Evolutionary conservation across 2,888 invertebrate genomes (phyloP).

Genomic region (Elysia crispata): DNA sequence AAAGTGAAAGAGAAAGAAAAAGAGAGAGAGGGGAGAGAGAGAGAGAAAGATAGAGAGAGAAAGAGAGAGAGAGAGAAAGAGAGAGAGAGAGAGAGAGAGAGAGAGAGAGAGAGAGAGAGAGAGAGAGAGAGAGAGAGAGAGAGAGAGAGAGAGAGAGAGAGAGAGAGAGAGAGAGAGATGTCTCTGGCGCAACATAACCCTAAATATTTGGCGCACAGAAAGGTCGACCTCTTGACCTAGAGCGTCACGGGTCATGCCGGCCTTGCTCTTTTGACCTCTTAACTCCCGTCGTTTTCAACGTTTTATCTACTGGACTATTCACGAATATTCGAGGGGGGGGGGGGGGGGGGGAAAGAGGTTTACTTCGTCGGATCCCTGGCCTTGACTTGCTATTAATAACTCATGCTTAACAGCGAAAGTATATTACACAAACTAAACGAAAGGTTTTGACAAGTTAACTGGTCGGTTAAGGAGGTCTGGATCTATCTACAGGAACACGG

Average conservation of each 20-base stretch:
- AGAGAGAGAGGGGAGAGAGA: not conserved
- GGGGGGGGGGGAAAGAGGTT: too few relatives aligned
- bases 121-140: constrained; percentile 34
- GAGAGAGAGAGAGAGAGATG: constrained; percentile 35
- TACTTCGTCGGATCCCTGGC: too few relatives aligned
- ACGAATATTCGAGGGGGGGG: too few relatives aligned
- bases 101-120: constrained; percentile 46
- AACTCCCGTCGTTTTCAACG: too few relatives aligned
- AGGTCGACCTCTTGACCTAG: not conserved
- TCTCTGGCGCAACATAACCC: not conserved
- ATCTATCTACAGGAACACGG: too few relatives aligned
- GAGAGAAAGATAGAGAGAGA: too few relatives aligned
- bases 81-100: constrained; percentile 13
- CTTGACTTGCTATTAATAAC: not conserved
- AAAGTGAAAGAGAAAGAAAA: constrained; percentile 37
- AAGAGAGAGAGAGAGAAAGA: too few relatives aligned
- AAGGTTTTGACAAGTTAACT: not conserved
- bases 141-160: constrained; percentile 38
- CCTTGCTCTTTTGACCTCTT: too few relatives aligned
- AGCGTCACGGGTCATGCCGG: too few relatives aligned
- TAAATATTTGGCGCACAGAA: not conserved
- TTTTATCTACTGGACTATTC: too few relatives aligned
- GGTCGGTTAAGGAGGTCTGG: too few relatives aligned
- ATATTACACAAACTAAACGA: constrained; percentile 5
- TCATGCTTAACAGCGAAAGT: not conserved